phyloP scores from a whole-genome alignment of 2,797 vertebrate species.

The Thamnophis elegans region DNA sequence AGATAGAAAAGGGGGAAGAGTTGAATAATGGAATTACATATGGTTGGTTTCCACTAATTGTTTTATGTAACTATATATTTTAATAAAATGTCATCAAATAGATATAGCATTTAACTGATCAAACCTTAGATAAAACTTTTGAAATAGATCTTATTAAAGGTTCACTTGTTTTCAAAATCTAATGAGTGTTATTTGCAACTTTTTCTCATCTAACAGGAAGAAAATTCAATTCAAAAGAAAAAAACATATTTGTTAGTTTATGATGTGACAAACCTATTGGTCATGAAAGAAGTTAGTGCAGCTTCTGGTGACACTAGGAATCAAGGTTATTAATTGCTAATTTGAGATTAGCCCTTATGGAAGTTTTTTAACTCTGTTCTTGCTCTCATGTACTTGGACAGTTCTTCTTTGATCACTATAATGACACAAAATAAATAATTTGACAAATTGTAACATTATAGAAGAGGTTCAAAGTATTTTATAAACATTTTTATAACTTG shows the following conservation, averaged over 20 bases:
- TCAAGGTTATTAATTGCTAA: background rate
- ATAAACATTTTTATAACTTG: background rate
- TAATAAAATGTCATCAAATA: slow-evolving; percentile 1
- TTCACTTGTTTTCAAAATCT: background rate
- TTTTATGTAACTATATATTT: slow-evolving; percentile 29
- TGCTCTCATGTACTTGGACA: background rate
- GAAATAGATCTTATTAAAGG: background rate
- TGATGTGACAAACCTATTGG: background rate
- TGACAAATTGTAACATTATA: background rate
- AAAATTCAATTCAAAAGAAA: background rate
- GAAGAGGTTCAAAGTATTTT: background rate
- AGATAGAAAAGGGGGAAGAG: background rate
- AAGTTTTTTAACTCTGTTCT: background rate
- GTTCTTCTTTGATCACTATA: background rate
- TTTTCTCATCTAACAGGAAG: background rate
- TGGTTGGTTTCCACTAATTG: background rate
- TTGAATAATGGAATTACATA: background rate
- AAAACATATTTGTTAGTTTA: background rate
- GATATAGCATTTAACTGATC: background rate
- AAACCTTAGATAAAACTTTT: background rate
- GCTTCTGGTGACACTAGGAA: background rate
- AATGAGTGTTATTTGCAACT: background rate
- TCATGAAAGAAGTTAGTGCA: background rate
- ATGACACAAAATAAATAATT: background rate
- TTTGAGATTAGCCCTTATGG: background rate